A percentile compares a stretch with the other conserved stretches of the same genome.
Evolutionary conservation across 1,140 invertebrate species (phyloP).

Genomic region (Acromyrmex charruanus): DNA sequence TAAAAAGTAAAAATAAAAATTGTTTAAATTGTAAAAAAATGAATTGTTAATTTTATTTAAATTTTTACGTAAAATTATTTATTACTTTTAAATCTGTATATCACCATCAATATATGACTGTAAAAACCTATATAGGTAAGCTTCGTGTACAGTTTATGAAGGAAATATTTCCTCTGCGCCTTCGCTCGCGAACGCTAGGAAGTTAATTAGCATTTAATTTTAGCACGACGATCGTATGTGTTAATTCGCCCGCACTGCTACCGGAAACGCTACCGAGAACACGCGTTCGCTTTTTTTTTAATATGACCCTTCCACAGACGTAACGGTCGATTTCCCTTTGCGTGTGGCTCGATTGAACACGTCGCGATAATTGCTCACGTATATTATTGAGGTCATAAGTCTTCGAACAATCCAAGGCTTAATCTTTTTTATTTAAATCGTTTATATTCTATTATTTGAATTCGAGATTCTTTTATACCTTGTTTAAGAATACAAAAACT

Average conservation of each 20-base stretch:
- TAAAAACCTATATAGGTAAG: neutral
- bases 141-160: conserved; percentile 4
- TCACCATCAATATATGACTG: neutral
- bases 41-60: neutral
- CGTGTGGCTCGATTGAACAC: conserved; percentile 75
- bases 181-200: conserved; percentile 1
- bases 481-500: neutral
- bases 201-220: conserved; percentile 64
- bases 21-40: neutral
- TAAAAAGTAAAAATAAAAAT: conserved; percentile 1
- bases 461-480: neutral
- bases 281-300: conserved; percentile 13
- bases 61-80: neutral
- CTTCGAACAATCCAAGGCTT: neutral
- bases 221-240: conserved; percentile 37
- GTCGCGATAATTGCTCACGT: conserved; percentile 73
- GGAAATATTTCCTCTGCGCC: neutral
- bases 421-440: conserved; percentile 5
- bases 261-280: conserved; percentile 25
- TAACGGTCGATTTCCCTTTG: conserved; percentile 73
- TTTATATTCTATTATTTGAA: conserved; percentile 7
- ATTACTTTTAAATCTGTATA: neutral
- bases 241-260: conserved; percentile 15
- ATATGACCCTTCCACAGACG: conserved; percentile 61
- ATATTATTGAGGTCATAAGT: neutral